Conservation (phyloP, 1,140 invertebrate genomes). For the Frieseomelitta varia region DNA sequence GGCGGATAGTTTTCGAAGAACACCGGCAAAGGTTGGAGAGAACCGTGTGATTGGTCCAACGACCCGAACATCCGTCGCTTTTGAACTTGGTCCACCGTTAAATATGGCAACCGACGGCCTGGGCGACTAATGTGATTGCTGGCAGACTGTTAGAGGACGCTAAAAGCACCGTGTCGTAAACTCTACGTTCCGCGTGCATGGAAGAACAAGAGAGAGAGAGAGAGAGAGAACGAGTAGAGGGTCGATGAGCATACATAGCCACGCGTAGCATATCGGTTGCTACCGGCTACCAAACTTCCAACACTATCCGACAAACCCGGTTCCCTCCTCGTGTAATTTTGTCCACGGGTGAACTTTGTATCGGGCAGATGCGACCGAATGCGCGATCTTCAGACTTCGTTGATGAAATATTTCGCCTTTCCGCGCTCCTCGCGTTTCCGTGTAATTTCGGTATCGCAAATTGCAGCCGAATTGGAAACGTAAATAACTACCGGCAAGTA, state of each 20-base stretch:
- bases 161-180: slow-evolving; percentile 72
- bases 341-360: slow-evolving; percentile 49
- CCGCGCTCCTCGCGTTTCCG: too few relatives aligned
- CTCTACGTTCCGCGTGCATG: slow-evolving; percentile 50
- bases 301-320: slow-evolving; percentile 11
- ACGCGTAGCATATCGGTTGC: slow-evolving; percentile 49
- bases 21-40: slow-evolving; percentile 19
- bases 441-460: background rate
- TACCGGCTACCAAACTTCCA: slow-evolving; percentile 55
- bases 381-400: background rate
- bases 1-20: slow-evolving; percentile 23
- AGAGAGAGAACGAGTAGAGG: slow-evolving; percentile 2
- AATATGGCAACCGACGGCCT: slow-evolving; percentile 65
- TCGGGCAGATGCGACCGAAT: background rate
- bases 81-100: slow-evolving; percentile 67
- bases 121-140: slow-evolving; percentile 73
- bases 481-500: too few relatives aligned
- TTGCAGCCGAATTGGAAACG: background rate
- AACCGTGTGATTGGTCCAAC: slow-evolving; percentile 54
- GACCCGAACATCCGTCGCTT: slow-evolving; percentile 65
- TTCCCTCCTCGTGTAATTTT: slow-evolving; percentile 25
- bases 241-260: slow-evolving; percentile 26
- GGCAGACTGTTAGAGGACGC: slow-evolving; percentile 69
- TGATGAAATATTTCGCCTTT: too few relatives aligned
- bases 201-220: background rate